These are phyloP conservation scores for Actinia equina DNA, from an alignment of 64 coral and sea anemone species.

Conservation along the genomic window DNA sequence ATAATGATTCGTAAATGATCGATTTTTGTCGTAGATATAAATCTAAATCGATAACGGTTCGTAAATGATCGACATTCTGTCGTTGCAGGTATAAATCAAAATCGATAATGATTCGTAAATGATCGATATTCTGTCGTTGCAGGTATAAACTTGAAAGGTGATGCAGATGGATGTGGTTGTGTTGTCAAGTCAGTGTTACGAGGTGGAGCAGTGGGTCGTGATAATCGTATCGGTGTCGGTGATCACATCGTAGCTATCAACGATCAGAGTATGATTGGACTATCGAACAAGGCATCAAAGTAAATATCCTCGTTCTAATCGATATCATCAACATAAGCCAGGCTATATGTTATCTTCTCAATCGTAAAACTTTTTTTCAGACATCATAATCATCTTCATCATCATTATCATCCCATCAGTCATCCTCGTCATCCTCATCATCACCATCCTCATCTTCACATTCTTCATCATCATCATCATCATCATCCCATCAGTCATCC, in stretches of 20 bases:
- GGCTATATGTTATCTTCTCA: neutral
- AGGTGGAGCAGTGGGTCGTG: conserved; percentile 87
- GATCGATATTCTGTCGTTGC: neutral
- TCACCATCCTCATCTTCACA: too few relatives aligned
- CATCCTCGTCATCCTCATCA: too few relatives aligned
- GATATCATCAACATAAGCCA: neutral
- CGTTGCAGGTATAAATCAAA: neutral
- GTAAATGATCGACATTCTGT: too few relatives aligned
- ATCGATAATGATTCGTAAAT: neutral
- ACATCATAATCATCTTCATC: neutral
- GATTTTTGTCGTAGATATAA: too few relatives aligned
- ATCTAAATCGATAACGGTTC: neutral
- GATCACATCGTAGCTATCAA: conserved; percentile 88
- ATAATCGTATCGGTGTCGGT: conserved; percentile 82
- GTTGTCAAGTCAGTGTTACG: conserved; percentile 74
- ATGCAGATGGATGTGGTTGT: conserved; percentile 77
- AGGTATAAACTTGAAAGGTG: conserved; percentile 86
- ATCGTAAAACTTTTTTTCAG: neutral
- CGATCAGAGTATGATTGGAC: conserved; percentile 91
- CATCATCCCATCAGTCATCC: too few relatives aligned
- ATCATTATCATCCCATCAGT: too few relatives aligned
- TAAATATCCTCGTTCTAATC: neutral
- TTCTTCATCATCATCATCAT: too few relatives aligned
- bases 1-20: too few relatives aligned
- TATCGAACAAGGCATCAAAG: conserved; percentile 79